Evolutionary conservation across 2,888 invertebrate genomes (phyloP), one percentile per base, ranked within the genome.

Genomic region (Amblyjoppa fuscipennis): DNA sequence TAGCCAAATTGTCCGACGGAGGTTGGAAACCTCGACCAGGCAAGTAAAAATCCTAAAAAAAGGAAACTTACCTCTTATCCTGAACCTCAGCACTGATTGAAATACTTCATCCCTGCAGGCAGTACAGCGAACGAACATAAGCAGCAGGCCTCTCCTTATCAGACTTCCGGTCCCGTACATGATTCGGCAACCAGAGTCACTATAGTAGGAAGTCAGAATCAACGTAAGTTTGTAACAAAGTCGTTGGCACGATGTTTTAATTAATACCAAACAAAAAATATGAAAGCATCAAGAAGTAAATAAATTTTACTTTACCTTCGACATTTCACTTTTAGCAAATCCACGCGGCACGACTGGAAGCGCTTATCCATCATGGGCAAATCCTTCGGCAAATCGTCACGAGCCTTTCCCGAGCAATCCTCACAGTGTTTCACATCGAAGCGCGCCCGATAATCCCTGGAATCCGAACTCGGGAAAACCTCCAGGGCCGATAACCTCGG

Each of bases 11-110:
- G 0, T 66, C 78, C 5, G 90, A 91, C 70, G 87, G 89, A 41
- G 88, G 90, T 68, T 88, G 90, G n/a, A 86, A 84, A 53, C 83
- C 51, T 20, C 83, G 81, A 53, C 89, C 90, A 68, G 38, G 91
- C 89, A 82, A 79, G 84, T 87, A 34, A 56, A 4, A 64, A 34
- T 53, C 7, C 7, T 64, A 34, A 34, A 6, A 64, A 61, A 28
- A 31, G 20, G 0, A 28, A 13, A 25, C 11, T 28, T 59, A 59
- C 64, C 34, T 31, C 59, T 16, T 51, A 28, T 34, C 13, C 7
- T 16, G 25, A 3, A 31, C 9, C 20, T 66, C 28, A n/a, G 13
- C 13, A 64, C 1, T 16, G 6, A 41, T 51, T 2, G 9, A 31
- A 25, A 25, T n/a, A 53, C 45, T 25, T 45, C n/a, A 7, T n/a